Evolutionary conservation across 2,888 invertebrate genomes (phyloP).

Genomic region (Apamea monoglypha): DNA sequence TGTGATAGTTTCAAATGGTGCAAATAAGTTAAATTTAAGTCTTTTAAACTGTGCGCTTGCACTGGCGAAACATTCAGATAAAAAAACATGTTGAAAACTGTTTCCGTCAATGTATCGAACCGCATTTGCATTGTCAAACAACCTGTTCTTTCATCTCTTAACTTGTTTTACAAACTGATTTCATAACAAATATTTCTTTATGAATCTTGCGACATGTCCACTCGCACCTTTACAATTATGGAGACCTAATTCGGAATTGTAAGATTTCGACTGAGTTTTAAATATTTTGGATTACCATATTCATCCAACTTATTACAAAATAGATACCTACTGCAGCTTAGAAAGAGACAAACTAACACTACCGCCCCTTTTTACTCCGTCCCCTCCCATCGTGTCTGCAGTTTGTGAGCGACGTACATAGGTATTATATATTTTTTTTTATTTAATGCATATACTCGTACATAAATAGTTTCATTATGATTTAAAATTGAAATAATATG

Average conservation of each 20-base stretch:
- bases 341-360: not conserved
- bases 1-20: conserved; percentile 1
- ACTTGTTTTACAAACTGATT: not conserved
- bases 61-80: not conserved
- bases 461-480: too few species aligned
- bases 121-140: not conserved
- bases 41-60: conserved; percentile 18
- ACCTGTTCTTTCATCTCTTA: not conserved
- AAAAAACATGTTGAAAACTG: conserved; percentile 1
- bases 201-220: not conserved
- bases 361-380: not conserved
- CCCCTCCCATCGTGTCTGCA: not conserved
- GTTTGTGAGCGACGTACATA: not conserved
- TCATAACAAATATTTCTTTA: not conserved
- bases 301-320: not conserved
- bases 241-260: not conserved
- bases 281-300: not conserved
- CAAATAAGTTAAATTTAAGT: conserved; percentile 24
- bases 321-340: not conserved
- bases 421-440: not conserved
- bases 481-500: not conserved
- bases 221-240: not conserved
- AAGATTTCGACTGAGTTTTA: not conserved
- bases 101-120: not conserved
- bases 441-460: not conserved